Base-by-base conservation (phyloP, 2,797 vertebrate genomes). In the Oreonectes daqikongensis region DNA sequence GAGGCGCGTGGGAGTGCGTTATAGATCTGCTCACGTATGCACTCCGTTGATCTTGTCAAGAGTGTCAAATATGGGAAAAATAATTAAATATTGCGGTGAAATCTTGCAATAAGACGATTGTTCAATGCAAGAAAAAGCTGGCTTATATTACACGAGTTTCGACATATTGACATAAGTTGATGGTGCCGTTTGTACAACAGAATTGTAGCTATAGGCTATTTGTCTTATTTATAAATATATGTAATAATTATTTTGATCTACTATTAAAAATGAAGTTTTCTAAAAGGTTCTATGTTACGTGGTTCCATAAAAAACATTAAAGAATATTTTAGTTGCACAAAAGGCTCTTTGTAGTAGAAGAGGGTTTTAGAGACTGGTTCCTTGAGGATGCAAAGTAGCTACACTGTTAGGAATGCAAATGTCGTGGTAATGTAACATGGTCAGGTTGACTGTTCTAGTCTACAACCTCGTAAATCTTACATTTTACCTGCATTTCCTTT, bases 1-100 rank as follows among this genome's bases (percentile, higher is more conserved):
- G 67, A 55, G 74, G 75, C 76, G 88, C 85, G 90, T 84, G 75
- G 87, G 89, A 86, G 84, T 69, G 52, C 44, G 59, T 42, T 52
- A 30, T 63, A 53, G 42, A 38, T 32, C 55, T 38, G 52, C 40
- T 68, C 53, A 26, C 65, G 74, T 69, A 26, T 12, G 2, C 38
- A 22, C 40, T 59, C 20, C 12, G 30, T 24, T 76, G 28, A 69
- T 68, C 40, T 32, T 17, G 28, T 26, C 26, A 18, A n/a, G 8
- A 18, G 24, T 22, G 40, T n/a, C 38, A 26, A 3, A 22, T 40
- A 6, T 38, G 7, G 11, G 2, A 4, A 66, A 55, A 32, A 44
- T 64, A 8, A 44, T 55, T 50, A 18, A 11, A n/a, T n/a, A 28
- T 28, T 59, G 55, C 55, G 15, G 15, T 8, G 53, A 28, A 15